These are phyloP conservation scores for Galbula dea DNA, from an alignment of 2,113 vertebrate genomes.

Conservation along the genomic window DNA sequence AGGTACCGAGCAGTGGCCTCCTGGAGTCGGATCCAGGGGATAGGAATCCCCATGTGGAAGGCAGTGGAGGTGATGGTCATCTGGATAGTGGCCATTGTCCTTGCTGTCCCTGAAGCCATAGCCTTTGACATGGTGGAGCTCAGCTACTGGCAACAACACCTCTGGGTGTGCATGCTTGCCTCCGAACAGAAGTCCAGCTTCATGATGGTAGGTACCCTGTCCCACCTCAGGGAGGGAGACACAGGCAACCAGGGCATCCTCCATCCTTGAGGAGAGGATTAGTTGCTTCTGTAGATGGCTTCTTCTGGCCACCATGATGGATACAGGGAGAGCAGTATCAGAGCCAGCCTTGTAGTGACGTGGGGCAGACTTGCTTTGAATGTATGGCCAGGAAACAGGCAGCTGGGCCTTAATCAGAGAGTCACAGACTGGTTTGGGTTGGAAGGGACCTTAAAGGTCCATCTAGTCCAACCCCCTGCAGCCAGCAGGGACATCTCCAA, in stretches of 20 bases:
- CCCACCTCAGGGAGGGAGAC: neutral
- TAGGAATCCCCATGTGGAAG: constrained; percentile 90
- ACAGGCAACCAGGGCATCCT: neutral
- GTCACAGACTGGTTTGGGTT: neutral
- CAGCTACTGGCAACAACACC: constrained; percentile 77
- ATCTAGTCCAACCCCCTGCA: neutral
- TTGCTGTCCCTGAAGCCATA: constrained; percentile 84
- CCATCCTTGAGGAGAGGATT: neutral
- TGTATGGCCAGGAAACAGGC: neutral
- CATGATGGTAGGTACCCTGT: constrained; percentile 70
- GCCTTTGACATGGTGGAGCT: constrained; percentile 85
- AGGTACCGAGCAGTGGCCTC: constrained; percentile 90
- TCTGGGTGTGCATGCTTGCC: constrained; percentile 83
- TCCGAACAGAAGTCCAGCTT: constrained; percentile 78
- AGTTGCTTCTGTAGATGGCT: neutral
- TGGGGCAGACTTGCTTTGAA: neutral
- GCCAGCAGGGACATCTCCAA: neutral
- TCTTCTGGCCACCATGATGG: neutral
- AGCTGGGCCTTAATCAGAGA: neutral
- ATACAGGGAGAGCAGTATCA: neutral
- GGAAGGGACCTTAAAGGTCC: neutral
- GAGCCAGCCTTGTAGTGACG: neutral
- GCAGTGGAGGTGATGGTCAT: constrained; percentile 83
- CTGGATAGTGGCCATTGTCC: constrained; percentile 81
- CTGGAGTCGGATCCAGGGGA: constrained; percentile 90